Conservation (phyloP, 2,113 vertebrate species). For the Saimiri boliviensis region DNA sequence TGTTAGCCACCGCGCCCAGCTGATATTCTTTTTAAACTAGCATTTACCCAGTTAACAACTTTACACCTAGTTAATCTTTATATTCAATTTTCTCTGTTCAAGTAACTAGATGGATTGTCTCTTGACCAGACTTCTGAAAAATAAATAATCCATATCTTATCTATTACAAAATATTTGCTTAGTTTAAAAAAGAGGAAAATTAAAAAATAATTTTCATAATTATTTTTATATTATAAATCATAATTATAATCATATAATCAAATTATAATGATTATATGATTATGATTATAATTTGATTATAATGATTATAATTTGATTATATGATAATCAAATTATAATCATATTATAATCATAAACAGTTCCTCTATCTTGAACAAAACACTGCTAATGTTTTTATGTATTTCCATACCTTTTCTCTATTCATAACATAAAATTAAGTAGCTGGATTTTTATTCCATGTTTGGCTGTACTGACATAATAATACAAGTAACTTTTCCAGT, state of each 20-base stretch:
- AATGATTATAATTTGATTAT: too few species aligned
- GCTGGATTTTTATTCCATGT: background rate
- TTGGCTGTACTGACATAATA: background rate
- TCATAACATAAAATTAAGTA: background rate
- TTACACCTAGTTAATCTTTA: background rate
- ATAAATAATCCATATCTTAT: background rate
- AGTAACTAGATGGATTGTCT: background rate
- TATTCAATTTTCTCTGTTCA: background rate
- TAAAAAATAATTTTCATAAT: background rate
- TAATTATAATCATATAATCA: too few species aligned
- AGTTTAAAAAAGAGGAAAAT: background rate
- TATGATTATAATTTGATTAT: too few species aligned
- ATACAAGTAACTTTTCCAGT: background rate
- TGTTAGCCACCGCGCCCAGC: too few species aligned
- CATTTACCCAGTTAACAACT: background rate
- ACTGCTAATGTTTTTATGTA: background rate
- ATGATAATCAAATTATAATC: too few species aligned
- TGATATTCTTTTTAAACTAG: background rate
- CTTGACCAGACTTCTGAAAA: background rate
- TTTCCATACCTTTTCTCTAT: background rate
- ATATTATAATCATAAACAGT: background rate
- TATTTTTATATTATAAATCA: too few species aligned
- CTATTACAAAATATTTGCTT: conserved; percentile 1
- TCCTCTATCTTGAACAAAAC: background rate
- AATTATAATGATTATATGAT: too few species aligned